Percentiles rank a stretch among this genome's conserved stretches.
Evolutionary conservation across 2,797 vertebrate genomes (phyloP).

Genomic region (Pagetopsis macropterus): DNA sequence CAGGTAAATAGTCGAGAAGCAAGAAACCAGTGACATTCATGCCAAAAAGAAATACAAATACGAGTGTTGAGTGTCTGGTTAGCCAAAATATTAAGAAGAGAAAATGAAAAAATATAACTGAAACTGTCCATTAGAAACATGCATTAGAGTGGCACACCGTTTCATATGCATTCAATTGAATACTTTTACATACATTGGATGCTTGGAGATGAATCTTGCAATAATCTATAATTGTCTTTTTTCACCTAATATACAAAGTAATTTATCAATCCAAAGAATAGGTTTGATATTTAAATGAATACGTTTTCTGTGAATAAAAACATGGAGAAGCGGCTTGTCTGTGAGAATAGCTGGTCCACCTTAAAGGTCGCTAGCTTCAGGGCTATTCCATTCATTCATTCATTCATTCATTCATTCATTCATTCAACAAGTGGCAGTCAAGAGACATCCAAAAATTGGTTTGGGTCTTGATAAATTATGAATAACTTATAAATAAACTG

Average conservation of each 20-base stretch:
- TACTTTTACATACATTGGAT: not conserved
- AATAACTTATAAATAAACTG: too few species aligned
- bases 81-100: constrained; percentile 5
- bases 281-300: too few species aligned
- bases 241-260: not conserved
- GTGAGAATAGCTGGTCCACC: too few species aligned
- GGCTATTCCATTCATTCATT: too few species aligned
- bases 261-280: not conserved
- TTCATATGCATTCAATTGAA: not conserved
- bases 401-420: too few species aligned
- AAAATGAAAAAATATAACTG: not conserved
- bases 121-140: not conserved
- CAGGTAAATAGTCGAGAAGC: not conserved
- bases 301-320: too few species aligned
- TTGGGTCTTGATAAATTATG: too few species aligned
- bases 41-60: not conserved
- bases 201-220: not conserved
- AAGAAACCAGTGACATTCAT: not conserved
- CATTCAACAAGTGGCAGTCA: too few species aligned
- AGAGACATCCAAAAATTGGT: too few species aligned
- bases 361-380: too few species aligned
- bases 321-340: too few species aligned
- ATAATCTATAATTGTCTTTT: not conserved
- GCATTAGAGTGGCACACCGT: not conserved
- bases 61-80: not conserved